Percentiles rank a stretch among this genome's conserved stretches.
phyloP scores from a whole-genome alignment of 2,888 invertebrate species.

The Portevinia maculata region DNA sequence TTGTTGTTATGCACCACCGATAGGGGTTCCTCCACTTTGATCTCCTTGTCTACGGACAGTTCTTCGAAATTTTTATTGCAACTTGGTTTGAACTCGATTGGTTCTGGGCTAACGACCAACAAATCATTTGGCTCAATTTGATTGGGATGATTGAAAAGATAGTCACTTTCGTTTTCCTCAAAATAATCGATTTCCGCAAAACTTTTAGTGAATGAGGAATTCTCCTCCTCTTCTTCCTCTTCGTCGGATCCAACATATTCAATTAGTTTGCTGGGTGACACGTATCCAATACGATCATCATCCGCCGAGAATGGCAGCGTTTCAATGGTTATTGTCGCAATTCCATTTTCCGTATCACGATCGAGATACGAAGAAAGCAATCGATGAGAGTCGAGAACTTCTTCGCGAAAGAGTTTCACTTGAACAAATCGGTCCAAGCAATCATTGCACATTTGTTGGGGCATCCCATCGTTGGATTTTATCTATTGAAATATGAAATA shows the following conservation, averaged over 20 bases:
- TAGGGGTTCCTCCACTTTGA: slow-evolving; percentile 6
- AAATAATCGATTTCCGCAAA: slow-evolving; percentile 33
- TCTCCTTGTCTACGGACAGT: background rate
- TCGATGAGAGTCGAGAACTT: slow-evolving; percentile 75
- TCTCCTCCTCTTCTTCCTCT: slow-evolving; percentile 11
- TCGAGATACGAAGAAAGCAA: slow-evolving; percentile 74
- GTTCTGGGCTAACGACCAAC: slow-evolving; percentile 13
- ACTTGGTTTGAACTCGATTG: slow-evolving; percentile 16
- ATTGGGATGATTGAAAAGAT: slow-evolving; percentile 61
- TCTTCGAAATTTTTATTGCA: slow-evolving; percentile 40
- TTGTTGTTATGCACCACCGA: slow-evolving; percentile 72
- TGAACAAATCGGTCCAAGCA: slow-evolving; percentile 75
- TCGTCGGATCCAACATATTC: slow-evolving; percentile 57
- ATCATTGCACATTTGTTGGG: slow-evolving; percentile 76
- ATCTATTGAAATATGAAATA: slow-evolving; percentile 63
- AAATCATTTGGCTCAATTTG: slow-evolving; percentile 37
- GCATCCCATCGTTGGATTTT: slow-evolving; percentile 75
- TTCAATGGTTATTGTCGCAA: slow-evolving; percentile 36
- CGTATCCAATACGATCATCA: slow-evolving; percentile 41
- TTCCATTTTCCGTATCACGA: slow-evolving; percentile 15
- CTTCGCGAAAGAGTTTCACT: slow-evolving; percentile 75
- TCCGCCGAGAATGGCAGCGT: slow-evolving; percentile 41
- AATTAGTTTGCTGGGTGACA: slow-evolving; percentile 58
- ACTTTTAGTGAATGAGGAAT: background rate
- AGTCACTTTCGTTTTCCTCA: slow-evolving; percentile 58